Evolutionary conservation across 1,140 invertebrate species (phyloP).

Genomic region (Heliconius melpomene): DNA sequence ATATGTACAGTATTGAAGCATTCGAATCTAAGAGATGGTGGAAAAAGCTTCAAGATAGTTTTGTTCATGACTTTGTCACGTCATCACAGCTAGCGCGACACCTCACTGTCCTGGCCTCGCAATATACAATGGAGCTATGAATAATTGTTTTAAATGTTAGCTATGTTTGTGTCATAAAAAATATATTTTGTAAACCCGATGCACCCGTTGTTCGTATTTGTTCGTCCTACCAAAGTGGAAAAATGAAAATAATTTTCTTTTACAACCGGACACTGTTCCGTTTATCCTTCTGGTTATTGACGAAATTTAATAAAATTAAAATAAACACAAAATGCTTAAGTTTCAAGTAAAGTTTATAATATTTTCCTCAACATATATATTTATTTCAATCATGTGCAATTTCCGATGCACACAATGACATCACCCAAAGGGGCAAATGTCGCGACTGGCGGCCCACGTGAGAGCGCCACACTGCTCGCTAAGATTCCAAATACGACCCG

Average conservation of each 20-base stretch:
- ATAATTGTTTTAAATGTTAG: background rate
- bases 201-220: too few species aligned
- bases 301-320: too few species aligned
- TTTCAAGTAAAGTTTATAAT: background rate
- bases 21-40: too few species aligned
- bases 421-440: constrained; percentile 64
- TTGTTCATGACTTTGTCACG: constrained; percentile 40
- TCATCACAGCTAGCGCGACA: constrained; percentile 52
- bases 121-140: background rate
- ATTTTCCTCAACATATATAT: background rate
- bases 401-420: constrained; percentile 46
- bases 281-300: too few species aligned
- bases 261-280: too few species aligned
- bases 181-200: too few species aligned
- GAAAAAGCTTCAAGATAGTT: too few species aligned
- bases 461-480: constrained; percentile 38
- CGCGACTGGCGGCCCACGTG: constrained; percentile 63
- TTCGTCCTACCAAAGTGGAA: too few species aligned
- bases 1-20: too few species aligned
- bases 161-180: too few species aligned
- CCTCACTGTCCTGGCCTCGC: constrained; percentile 34
- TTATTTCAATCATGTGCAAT: background rate
- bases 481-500: constrained; percentile 41
- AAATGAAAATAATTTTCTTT: too few species aligned
- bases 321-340: too few species aligned